Evolutionary conservation across 2,113 vertebrate species (phyloP), one percentile per base, ranked within the genome.

Genomic region (Panthera uncia): DNA sequence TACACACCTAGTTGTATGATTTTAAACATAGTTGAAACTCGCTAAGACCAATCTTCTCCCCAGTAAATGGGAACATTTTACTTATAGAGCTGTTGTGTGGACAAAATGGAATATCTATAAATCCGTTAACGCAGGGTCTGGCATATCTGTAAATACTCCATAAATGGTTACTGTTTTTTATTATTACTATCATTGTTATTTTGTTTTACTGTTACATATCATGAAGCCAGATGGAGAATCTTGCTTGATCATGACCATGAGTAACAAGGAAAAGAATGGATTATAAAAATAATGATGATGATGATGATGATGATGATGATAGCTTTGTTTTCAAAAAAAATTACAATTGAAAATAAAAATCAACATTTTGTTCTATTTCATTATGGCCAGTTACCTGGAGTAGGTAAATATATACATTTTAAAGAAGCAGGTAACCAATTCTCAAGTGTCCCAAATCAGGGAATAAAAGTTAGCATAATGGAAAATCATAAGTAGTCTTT

Each of bases 31-130:
- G 29, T 16, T 89, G 73, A 97, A 33, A 21, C 23, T 78, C 19
- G 55, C 23, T 84, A 95, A 81, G 61, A 91, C 65, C 65, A 93
- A 65, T 50, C 57, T 96, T 61, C 13, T 27, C 50, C 65, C 57
- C 16, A 74, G 11, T 76, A 86, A 83, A 74, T 92, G 48, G 31
- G 57, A 91, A 74, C 27, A 91, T 69, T 89, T 92, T 89, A 38
- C 1, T 18, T 65, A 74, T 1, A 86, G 48, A 87, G 31, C n/a
- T n/a, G 65, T 52, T 36, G 15, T 61, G n/a, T 66, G 29, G 25
- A 88, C 74, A 84, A 92, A 86, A 97, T 83, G 10, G 38, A 82
- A 27, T 63, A 82, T 15, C 65, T 90, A 13, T 68, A 52, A 96
- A 84, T 45, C 48, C 21, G 41, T 45, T 73, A 38, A n/a, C 41